A percentile compares a stretch with the other conserved stretches of the same genome.
phyloP scores from a whole-genome alignment of 2,113 vertebrate species.

The Naja naja region DNA sequence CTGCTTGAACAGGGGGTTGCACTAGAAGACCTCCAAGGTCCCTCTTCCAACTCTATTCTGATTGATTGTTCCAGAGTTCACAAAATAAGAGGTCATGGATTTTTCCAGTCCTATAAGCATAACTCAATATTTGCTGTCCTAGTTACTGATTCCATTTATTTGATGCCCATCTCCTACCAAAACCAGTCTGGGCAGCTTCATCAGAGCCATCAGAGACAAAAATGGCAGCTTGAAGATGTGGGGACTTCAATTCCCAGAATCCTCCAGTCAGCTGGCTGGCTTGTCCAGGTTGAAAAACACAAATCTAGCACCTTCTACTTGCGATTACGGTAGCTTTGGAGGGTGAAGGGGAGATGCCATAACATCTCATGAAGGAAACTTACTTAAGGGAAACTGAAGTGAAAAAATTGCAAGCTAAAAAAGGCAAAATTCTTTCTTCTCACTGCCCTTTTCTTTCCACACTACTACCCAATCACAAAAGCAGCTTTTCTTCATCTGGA shows the following conservation, averaged over 20 bases:
- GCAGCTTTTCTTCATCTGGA: background rate
- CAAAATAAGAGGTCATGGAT: background rate
- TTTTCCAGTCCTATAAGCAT: background rate
- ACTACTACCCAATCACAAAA: background rate
- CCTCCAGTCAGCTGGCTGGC: background rate
- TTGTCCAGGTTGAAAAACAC: background rate
- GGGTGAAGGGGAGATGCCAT: background rate
- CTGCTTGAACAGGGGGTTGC: background rate
- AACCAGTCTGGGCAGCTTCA: background rate
- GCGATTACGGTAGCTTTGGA: background rate
- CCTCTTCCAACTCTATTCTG: background rate
- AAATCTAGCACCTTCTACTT: background rate
- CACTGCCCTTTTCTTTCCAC: background rate
- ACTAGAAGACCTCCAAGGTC: background rate
- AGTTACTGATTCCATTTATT: background rate
- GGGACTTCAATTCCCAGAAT: background rate
- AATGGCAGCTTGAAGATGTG: background rate
- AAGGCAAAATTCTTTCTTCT: background rate
- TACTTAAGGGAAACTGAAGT: background rate
- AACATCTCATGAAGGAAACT: background rate
- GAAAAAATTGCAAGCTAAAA: background rate
- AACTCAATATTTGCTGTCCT: background rate
- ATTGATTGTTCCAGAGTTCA: background rate
- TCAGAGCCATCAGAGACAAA: background rate
- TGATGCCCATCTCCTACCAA: background rate